These are phyloP conservation scores for Pangasianodon hypophthalmus DNA, from an alignment of 2,113 vertebrate genomes.

Conservation along the genomic window DNA sequence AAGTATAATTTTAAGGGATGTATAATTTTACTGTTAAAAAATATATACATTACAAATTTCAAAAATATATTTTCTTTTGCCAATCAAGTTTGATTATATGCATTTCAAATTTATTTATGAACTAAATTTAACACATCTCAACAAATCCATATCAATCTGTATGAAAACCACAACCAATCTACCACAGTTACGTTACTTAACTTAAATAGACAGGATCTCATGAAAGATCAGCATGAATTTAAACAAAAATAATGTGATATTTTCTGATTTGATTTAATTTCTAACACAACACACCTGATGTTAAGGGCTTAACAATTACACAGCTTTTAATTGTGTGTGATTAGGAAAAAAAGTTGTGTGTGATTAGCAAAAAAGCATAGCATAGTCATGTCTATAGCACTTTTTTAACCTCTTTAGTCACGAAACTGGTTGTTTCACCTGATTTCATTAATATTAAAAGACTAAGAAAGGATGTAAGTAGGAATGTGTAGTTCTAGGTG, in stretches of 20 bases:
- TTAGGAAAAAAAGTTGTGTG: not conserved
- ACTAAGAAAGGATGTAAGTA: not conserved
- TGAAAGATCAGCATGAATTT: not conserved
- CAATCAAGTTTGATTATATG: not conserved
- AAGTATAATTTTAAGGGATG: too few species aligned
- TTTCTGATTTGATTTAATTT: not conserved
- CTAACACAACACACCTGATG: not conserved
- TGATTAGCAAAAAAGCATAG: not conserved
- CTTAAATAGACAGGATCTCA: not conserved
- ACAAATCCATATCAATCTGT: not conserved
- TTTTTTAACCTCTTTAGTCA: not conserved
- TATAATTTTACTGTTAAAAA: too few species aligned
- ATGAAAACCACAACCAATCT: not conserved
- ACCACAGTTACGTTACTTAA: not conserved
- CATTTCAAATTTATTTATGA: not conserved
- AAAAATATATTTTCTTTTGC: too few species aligned
- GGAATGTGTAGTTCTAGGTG: slow-evolving; percentile 15
- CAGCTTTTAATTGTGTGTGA: not conserved
- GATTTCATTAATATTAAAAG: not conserved
- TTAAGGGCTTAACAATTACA: not conserved
- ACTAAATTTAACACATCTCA: not conserved
- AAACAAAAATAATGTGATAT: not conserved
- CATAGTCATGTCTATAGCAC: not conserved
- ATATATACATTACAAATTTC: too few species aligned
- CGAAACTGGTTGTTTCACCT: not conserved